phyloP scores from a whole-genome alignment of 2,888 invertebrate genomes.

The Aethes cnicana region DNA sequence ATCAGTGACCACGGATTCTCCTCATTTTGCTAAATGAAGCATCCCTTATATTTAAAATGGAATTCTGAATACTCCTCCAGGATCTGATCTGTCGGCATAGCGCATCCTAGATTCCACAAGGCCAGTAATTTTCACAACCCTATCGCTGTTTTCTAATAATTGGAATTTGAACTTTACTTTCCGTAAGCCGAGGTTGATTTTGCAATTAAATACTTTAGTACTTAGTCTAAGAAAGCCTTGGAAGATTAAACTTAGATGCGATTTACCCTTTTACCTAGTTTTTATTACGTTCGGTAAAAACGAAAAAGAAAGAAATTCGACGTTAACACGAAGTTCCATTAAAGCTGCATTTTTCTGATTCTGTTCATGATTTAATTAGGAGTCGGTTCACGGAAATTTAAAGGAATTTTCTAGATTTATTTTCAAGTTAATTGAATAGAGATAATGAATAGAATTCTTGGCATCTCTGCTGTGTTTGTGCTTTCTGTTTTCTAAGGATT shows the following conservation, averaged over 20 bases:
- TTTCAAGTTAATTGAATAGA: constrained; percentile 17
- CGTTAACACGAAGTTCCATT: constrained; percentile 18
- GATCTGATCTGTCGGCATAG: neutral
- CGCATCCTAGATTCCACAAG: constrained; percentile 4
- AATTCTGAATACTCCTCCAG: constrained; percentile 5
- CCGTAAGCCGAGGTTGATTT: neutral
- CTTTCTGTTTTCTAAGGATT: too few relatives aligned
- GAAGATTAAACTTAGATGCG: constrained; percentile 12
- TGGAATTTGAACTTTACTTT: neutral
- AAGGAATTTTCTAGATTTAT: constrained; percentile 14
- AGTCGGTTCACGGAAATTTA: constrained; percentile 15
- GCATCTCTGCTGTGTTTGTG: too few relatives aligned
- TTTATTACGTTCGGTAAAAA: constrained; percentile 20
- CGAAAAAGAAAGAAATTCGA: constrained; percentile 10
- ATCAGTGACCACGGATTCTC: neutral
- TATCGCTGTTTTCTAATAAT: neutral
- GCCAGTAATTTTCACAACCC: neutral
- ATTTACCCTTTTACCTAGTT: constrained; percentile 10
- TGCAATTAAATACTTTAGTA: neutral
- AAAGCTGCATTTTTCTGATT: constrained; percentile 21
- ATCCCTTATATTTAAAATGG: constrained; percentile 16
- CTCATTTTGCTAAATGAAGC: constrained; percentile 10
- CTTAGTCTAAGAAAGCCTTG: neutral
- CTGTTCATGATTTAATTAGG: constrained; percentile 27
- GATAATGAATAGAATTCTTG: constrained; percentile 13